These are phyloP conservation scores for Ctenopoma kingsleyae DNA, from an alignment of 2,797 vertebrate genomes.

Conservation along the genomic window DNA sequence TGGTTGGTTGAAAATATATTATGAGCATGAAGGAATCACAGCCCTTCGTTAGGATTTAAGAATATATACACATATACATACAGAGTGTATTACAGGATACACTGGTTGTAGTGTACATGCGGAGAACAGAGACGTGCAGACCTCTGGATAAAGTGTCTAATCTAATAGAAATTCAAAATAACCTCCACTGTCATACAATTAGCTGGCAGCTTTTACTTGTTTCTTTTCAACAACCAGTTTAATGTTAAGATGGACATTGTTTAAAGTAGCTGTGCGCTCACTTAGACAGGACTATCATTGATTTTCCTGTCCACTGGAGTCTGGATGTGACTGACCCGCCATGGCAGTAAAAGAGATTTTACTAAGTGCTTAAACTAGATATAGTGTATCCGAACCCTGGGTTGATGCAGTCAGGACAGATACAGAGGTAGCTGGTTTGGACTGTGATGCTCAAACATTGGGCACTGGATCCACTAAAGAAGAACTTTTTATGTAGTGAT, in stretches of 20 bases:
- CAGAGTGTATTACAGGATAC: too few species aligned
- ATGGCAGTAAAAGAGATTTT: conserved; percentile 32
- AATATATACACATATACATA: too few species aligned
- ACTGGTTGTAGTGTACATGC: too few species aligned
- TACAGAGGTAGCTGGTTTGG: conserved; percentile 44
- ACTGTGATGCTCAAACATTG: conserved; percentile 42
- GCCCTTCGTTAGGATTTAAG: too few species aligned
- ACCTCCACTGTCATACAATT: neutral
- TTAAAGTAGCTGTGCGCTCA: conserved; percentile 37
- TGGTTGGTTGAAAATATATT: neutral
- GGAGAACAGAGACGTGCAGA: too few species aligned
- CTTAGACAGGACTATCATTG: conserved; percentile 49
- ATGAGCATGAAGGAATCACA: too few species aligned
- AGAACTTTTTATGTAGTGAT: conserved; percentile 53
- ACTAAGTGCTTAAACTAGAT: conserved; percentile 66
- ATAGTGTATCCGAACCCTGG: conserved; percentile 34
- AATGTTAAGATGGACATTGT: conserved; percentile 51
- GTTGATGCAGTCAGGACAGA: conserved; percentile 21
- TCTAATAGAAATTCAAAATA: neutral
- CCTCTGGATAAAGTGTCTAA: neutral
- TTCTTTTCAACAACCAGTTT: conserved; percentile 6
- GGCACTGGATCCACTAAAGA: conserved; percentile 32
- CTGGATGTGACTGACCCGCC: conserved; percentile 36
- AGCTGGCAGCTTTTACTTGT: neutral
- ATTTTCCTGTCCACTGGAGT: conserved; percentile 31